Conservation (phyloP, 1,140 invertebrate genomes). For the Heliconius melpomene region DNA sequence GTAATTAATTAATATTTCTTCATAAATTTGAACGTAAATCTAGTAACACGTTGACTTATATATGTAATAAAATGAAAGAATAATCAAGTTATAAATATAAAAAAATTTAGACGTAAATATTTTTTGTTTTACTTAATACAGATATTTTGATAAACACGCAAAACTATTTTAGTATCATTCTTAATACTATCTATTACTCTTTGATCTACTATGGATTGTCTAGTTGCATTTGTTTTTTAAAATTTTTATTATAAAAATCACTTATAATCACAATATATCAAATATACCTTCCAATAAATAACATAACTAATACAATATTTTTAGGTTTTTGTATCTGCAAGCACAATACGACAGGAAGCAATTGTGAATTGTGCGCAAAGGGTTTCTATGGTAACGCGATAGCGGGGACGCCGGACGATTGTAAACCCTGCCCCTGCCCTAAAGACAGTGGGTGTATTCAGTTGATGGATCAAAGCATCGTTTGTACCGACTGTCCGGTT, state of each 20-base stretch:
- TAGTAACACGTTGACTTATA: no score
- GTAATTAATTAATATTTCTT: slow-evolving; percentile 63
- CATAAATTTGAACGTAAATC: no score
- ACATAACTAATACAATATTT: slow-evolving; percentile 6
- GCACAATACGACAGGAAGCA: slow-evolving; percentile 97
- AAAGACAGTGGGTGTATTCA: slow-evolving; percentile 95
- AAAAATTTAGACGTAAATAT: no score
- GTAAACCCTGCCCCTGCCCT: slow-evolving; percentile 96
- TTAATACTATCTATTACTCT: no score
- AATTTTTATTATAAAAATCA: not conserved
- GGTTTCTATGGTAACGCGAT: slow-evolving; percentile 98
- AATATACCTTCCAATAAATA: not conserved
- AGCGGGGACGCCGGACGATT: slow-evolving; percentile 91
- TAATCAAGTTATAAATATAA: no score
- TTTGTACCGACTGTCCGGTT: slow-evolving; percentile 96
- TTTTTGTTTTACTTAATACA: no score
- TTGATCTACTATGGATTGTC: not conserved
- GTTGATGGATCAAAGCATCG: slow-evolving; percentile 90
- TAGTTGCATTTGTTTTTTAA: not conserved
- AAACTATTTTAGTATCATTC: no score
- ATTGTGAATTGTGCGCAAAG: slow-evolving; percentile 95
- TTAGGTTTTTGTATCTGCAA: slow-evolving; percentile 96
- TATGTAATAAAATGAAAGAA: no score
- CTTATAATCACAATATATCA: no score
- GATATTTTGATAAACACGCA: no score